A percentile compares a stretch with the other conserved stretches of the same genome.
Conservation (phyloP, 1,140 invertebrate species). For the Lerema accius region DNA sequence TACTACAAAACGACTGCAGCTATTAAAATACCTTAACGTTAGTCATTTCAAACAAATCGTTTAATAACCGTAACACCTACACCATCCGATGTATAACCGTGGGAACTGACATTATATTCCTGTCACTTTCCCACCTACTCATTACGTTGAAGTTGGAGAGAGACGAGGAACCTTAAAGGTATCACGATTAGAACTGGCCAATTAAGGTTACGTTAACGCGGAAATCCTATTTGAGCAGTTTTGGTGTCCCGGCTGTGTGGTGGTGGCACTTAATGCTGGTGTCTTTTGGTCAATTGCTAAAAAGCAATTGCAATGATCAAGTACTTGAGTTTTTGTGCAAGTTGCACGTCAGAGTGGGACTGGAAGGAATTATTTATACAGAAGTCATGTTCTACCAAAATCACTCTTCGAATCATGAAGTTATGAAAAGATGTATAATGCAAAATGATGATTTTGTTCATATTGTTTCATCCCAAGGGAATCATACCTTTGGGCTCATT, state of each 20-base stretch:
- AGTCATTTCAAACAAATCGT: slow-evolving; percentile 26
- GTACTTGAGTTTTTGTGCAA: too few species aligned
- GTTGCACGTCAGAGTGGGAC: too few species aligned
- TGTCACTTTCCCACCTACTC: slow-evolving; percentile 13
- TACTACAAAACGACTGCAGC: neutral
- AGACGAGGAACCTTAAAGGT: slow-evolving; percentile 10
- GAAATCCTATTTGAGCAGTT: slow-evolving; percentile 43
- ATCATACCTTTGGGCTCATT: too few species aligned
- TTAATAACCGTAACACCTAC: slow-evolving; percentile 28
- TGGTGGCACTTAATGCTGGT: slow-evolving; percentile 4
- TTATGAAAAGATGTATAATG: too few species aligned
- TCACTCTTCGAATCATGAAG: too few species aligned
- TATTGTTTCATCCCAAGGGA: too few species aligned
- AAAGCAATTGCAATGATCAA: too few species aligned
- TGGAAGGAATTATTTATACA: too few species aligned
- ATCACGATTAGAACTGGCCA: slow-evolving; percentile 29
- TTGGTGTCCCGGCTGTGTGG: slow-evolving; percentile 14
- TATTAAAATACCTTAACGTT: slow-evolving; percentile 6
- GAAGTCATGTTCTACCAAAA: too few species aligned
- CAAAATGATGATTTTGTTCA: too few species aligned
- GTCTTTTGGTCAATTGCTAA: slow-evolving; percentile 9
- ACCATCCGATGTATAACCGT: slow-evolving; percentile 11
- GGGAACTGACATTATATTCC: slow-evolving; percentile 8
- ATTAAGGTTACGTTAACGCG: slow-evolving; percentile 46
- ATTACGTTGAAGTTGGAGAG: neutral